Percentiles rank a stretch among this genome's conserved stretches.
Conservation (phyloP, 2,797 vertebrate species). For the Ataeniobius toweri region DNA sequence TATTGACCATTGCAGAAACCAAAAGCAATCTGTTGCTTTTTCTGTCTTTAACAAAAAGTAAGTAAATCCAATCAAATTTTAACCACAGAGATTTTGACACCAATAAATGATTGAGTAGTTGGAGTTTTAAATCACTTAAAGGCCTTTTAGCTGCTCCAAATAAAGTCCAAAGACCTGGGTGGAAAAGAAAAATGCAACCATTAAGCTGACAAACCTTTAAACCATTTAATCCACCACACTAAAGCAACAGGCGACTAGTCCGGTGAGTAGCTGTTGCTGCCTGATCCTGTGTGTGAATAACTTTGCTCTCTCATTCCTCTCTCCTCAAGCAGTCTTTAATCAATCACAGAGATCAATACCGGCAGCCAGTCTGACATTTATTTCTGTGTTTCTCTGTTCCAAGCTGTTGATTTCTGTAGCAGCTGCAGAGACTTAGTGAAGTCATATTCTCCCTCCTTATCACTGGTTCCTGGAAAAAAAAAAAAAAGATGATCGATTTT, state of each 20-base stretch:
- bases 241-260: slow-evolving; percentile 13
- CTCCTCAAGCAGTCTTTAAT: slow-evolving; percentile 54
- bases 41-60: neutral
- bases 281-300: slow-evolving; percentile 49
- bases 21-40: neutral
- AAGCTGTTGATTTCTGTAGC: slow-evolving; percentile 38
- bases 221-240: slow-evolving; percentile 46
- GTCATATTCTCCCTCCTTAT: slow-evolving; percentile 18
- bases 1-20: neutral
- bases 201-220: slow-evolving; percentile 44
- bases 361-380: slow-evolving; percentile 51
- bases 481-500: slow-evolving; percentile 43
- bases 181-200: neutral
- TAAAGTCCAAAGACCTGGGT: neutral
- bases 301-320: slow-evolving; percentile 39
- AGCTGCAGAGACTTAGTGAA: slow-evolving; percentile 28
- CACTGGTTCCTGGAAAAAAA: slow-evolving; percentile 13
- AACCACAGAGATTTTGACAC: neutral
- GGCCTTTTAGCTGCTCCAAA: neutral
- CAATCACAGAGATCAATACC: slow-evolving; percentile 57
- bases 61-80: neutral
- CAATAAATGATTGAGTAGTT: neutral
- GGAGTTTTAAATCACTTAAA: neutral
- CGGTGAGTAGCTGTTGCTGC: slow-evolving; percentile 43
- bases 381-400: slow-evolving; percentile 41